Evolutionary conservation across 2,797 vertebrate species (phyloP), one percentile per base, ranked within the genome.

Genomic region (Dallia pectoralis): DNA sequence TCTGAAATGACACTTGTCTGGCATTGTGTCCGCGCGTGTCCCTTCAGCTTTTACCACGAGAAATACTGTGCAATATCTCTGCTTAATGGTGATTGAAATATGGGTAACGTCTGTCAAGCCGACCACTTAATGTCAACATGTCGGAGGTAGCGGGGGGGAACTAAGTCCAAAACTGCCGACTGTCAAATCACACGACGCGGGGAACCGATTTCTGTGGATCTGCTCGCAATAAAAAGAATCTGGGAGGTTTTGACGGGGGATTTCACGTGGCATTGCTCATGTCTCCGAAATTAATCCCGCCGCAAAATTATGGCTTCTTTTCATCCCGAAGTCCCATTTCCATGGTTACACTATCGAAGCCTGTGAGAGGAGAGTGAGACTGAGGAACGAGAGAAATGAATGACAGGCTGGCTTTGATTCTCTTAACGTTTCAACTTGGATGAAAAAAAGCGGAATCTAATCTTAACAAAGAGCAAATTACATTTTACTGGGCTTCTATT

Each of bases 101-200:
- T 87, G 88, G 89, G 84, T 86, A 84, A 87, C 85, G 89, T 86
- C 87, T 90, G 88, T 91, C 89, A 91, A 74, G 18, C 87, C 88
- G 93, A 92, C 88, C 91, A 93, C 92, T 91, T 93, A 90, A 88
- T 90, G 90, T 93, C 92, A 92, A 91, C 91, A 89, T 91, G 91
- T 93, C 92, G 91, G 88, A 91, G 89, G 88, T 88, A 87, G 86
- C 91, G 85, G 87, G 83, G 89, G 88, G 88, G 89, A 92, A 91
- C 89, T 91, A 93, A 92, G 88, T 91, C 87, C 89, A 90, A 92
- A 92, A 92, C 89, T 87, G 91, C 91, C 89, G 88, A 92, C 89
- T 92, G 90, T 92, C 90, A 91, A 92, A 93, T 93, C 87, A 90
- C 86, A 91, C 87, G 81, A 89, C 85, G 77, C 19, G 70, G 86